These are phyloP conservation scores for Chalcosyrphus nemorum DNA, from an alignment of 2,888 invertebrate species.

Conservation along the genomic window DNA sequence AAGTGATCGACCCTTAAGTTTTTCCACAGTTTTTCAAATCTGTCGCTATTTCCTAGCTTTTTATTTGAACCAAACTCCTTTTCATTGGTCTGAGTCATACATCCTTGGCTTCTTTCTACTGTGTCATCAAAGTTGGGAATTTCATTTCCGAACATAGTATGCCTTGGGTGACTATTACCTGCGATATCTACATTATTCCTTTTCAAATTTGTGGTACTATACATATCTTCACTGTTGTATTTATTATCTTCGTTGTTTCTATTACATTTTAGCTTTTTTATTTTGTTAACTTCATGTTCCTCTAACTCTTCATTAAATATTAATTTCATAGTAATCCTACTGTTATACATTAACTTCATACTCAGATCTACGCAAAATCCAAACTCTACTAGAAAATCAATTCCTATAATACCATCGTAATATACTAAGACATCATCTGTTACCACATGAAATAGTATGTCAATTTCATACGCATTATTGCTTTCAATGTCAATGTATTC, in stretches of 20 bases:
- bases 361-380: slow-evolving; percentile 30
- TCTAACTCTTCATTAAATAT: background rate
- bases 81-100: slow-evolving; percentile 1
- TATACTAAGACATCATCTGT: slow-evolving; percentile 26
- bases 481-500: slow-evolving; percentile 23
- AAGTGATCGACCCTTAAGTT: background rate
- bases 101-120: no score
- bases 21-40: background rate
- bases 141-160: no score
- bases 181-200: no score
- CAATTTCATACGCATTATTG: slow-evolving; percentile 9
- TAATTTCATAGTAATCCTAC: slow-evolving; percentile 6
- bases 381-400: no score
- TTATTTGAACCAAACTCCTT: background rate
- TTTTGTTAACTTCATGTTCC: background rate
- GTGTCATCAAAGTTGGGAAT: no score
- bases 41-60: background rate
- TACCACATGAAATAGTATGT: slow-evolving; percentile 19
- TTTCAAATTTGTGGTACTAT: background rate
- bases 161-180: background rate
- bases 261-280: background rate
- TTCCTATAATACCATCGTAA: no score
- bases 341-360: slow-evolving; percentile 16
- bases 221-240: background rate
- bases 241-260: background rate